Base-by-base conservation (phyloP, 2,888 invertebrate species). In the Microctonus hyperodae region DNA sequence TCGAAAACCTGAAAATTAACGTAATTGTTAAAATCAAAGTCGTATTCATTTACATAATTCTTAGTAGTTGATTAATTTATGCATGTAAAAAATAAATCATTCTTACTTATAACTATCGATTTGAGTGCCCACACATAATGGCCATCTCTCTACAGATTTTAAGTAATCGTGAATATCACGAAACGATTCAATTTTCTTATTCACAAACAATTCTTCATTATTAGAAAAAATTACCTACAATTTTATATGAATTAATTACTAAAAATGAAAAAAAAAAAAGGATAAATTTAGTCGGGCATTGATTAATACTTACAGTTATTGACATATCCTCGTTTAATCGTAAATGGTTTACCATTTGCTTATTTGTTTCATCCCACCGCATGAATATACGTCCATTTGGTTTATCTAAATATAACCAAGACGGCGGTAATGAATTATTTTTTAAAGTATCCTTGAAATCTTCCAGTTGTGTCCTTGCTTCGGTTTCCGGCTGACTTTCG, bases 1-100 rank as follows among this genome's bases (percentile, higher is more conserved):
- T 33, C 11, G 57, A 57, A 57, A 22, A 57, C 4, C 57, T 57
- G 7, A 57, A 57, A 57, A 33, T 57, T 37, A 6, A 57, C n/a
- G n/a, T n/a, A 22, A 50, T 50, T 23, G 3, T 50, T 50, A 50
- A 5, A 50, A 50, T 50, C 10, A 20, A 50, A 5, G 16, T 22
- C 10, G 20, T 10, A 20, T 22, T 10, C 4, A 9, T n/a, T n/a
- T n/a, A n/a, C n/a, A n/a, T n/a, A n/a, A 16, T 44, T 44, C 1
- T 44, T 44, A 11, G 1, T 7, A 28, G 28, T 7, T 28, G 7
- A 3, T 5, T 7, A 5, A 7, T 28, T 28, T 28, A 7, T 28
- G 3, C 28, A 28, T 28, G n/a, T n/a, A n/a, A 5, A 7, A 28
- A 28, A 28, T 28, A 7, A 28, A 28, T 35, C 1, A 9, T 9